phyloP scores from a whole-genome alignment of 2,113 vertebrate species.

The Gallinago undulata region DNA sequence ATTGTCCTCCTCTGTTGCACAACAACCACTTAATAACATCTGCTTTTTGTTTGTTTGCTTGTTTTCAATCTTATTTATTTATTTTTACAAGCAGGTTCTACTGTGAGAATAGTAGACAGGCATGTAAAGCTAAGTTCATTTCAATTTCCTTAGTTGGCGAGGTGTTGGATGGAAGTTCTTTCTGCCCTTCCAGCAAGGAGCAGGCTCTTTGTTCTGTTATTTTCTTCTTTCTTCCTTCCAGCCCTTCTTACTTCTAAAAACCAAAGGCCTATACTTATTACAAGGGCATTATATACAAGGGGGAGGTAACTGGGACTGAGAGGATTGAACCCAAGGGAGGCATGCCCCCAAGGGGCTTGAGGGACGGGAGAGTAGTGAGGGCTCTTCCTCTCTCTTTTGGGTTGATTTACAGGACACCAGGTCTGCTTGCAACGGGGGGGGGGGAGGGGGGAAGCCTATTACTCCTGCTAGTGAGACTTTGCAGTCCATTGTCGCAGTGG shows the following conservation, averaged over 20 bases:
- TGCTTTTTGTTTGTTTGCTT: neutral
- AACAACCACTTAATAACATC: neutral
- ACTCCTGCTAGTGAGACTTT: no score
- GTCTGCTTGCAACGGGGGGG: no score
- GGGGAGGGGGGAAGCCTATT: no score
- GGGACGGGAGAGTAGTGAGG: no score
- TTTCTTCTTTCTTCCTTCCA: neutral
- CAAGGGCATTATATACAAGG: neutral
- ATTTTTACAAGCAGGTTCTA: neutral
- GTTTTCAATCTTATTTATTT: neutral
- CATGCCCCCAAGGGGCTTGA: no score
- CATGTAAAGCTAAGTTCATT: neutral
- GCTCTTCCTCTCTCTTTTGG: no score
- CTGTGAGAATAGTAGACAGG: neutral
- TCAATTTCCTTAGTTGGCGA: neutral
- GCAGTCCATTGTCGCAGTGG: no score
- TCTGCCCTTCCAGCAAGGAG: neutral
- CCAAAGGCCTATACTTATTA: neutral
- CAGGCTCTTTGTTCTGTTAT: neutral
- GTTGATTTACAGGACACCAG: no score
- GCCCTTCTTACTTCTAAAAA: neutral
- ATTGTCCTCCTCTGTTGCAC: neutral
- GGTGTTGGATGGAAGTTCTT: neutral
- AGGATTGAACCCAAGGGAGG: no score
- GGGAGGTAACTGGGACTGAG: no score